A percentile compares a stretch with the other conserved stretches of the same genome.
phyloP scores from a whole-genome alignment of 2,113 vertebrate genomes.

The Pseudopipra pipra region DNA sequence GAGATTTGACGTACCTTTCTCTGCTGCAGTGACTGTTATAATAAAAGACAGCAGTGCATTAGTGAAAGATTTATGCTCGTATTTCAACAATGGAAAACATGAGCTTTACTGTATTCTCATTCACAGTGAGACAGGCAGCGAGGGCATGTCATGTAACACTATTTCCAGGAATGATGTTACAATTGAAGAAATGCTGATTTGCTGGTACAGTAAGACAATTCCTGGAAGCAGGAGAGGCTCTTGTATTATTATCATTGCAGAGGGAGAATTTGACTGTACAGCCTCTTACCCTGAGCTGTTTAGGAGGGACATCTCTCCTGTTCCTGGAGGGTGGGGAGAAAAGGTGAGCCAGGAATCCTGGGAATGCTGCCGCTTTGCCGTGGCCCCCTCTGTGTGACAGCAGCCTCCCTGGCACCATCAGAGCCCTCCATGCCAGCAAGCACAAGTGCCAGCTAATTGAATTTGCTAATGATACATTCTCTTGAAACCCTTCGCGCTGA shows the following conservation, averaged over 20 bases:
- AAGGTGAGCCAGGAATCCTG: conserved; percentile 44
- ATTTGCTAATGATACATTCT: conserved; percentile 75
- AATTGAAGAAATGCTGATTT: conserved; percentile 71
- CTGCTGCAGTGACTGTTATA: conserved; percentile 51
- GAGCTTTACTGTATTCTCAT: conserved; percentile 69
- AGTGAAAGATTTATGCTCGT: conserved; percentile 80
- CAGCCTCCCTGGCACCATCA: conserved; percentile 42
- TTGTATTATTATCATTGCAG: not conserved
- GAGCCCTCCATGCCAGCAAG: conserved; percentile 69
- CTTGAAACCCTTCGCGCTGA: not conserved
- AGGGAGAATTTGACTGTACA: not conserved
- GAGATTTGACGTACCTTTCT: conserved; percentile 59
- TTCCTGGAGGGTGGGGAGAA: not conserved
- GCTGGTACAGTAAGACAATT: conserved; percentile 58
- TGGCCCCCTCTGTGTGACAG: not conserved
- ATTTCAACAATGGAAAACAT: conserved; percentile 70
- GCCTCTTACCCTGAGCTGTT: not conserved
- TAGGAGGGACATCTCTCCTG: not conserved
- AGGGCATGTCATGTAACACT: conserved; percentile 65
- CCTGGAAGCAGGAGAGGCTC: conserved; percentile 69
- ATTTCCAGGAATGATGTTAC: conserved; percentile 76
- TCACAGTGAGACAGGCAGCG: conserved; percentile 60
- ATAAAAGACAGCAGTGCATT: conserved; percentile 73
- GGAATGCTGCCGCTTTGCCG: not conserved
- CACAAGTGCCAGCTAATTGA: conserved; percentile 73